Base-by-base conservation (phyloP, 2,113 vertebrate species). In the Bostrychus sinensis region DNA sequence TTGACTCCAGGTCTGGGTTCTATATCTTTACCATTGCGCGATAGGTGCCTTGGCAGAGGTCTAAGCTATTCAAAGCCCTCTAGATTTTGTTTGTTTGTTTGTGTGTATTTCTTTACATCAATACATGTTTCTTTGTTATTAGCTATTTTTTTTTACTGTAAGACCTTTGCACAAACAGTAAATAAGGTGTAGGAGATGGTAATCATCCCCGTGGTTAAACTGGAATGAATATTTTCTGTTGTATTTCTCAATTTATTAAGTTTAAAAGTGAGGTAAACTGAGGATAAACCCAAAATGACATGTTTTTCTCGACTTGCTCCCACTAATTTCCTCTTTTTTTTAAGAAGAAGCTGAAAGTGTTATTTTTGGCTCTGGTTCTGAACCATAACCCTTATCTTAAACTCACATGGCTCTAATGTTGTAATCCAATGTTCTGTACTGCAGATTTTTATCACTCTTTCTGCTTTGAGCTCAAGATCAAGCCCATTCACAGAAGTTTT, bases 281-380 rank as follows among this genome's bases (percentile, higher is more conserved):
- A 7, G n/a, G 54, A 56, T 16, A n/a, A 67, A 56, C 42, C 28
- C 7, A 61, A 13, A 61, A 25, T 10, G 32, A 58, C 39, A 45
- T 77, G 42, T 72, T 76, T 62, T 60, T 57, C 56, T 59, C 7
- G 6, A 55, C 50, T 46, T 61, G 51, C 77, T 68, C n/a, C 30
- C 53, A 42, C 45, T 50, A 3, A 64, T 84, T 73, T 77, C 57
- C 66, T 61, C 42, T 55, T 54, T n/a, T 20, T 19, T 13, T 76
- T 76, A 56, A 61, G 63, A 70, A 66, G 37, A 67, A 58, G 51
- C 65, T 48, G 53, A 55, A 38, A 28, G 63, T 41, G 32, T 64
- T 62, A 48, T 72, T 57, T 78, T 80, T 80, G 66, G 75, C 68
- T n/a, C 10, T 19, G n/a, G 11, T 42, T 53, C 34, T 66, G 38